phyloP scores from a whole-genome alignment of 2,888 invertebrate species.

The Acanthacorydalis orientalis region DNA sequence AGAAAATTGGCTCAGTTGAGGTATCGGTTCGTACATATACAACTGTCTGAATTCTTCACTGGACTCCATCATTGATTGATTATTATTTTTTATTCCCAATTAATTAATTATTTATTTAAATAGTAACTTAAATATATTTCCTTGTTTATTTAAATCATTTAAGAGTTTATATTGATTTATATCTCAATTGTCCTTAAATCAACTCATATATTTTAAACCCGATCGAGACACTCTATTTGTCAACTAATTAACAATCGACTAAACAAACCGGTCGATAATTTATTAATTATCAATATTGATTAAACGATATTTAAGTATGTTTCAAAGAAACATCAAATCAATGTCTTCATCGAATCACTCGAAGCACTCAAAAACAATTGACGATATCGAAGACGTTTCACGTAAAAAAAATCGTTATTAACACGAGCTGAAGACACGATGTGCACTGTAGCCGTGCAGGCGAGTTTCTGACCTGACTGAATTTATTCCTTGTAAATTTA shows the following conservation, averaged over 20 bases:
- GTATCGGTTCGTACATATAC: conserved; percentile 17
- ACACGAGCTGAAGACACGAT: not conserved
- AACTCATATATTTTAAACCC: too few species aligned
- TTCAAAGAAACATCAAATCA: too few species aligned
- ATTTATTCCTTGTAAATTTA: not conserved
- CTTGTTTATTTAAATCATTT: not conserved
- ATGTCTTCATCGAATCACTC: too few species aligned
- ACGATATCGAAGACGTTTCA: not conserved
- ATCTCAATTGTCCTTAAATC: too few species aligned
- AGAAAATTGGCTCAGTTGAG: conserved; percentile 7
- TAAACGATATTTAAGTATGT: too few species aligned
- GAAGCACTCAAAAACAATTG: not conserved
- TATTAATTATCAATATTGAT: too few species aligned
- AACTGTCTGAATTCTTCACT: conserved; percentile 20
- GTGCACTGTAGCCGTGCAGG: not conserved
- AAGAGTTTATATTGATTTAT: not conserved
- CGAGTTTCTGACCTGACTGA: not conserved
- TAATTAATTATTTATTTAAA: too few species aligned
- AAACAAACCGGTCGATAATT: too few species aligned
- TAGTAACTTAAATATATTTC: too few species aligned
- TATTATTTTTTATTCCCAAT: too few species aligned
- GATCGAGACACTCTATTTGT: too few species aligned
- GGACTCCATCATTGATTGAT: conserved; percentile 13
- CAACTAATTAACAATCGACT: too few species aligned
- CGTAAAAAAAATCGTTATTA: not conserved